A percentile compares a stretch with the other conserved stretches of the same genome.
Conservation (phyloP, 2,888 invertebrate species). For the Ramazzottius varieornatus region DNA sequence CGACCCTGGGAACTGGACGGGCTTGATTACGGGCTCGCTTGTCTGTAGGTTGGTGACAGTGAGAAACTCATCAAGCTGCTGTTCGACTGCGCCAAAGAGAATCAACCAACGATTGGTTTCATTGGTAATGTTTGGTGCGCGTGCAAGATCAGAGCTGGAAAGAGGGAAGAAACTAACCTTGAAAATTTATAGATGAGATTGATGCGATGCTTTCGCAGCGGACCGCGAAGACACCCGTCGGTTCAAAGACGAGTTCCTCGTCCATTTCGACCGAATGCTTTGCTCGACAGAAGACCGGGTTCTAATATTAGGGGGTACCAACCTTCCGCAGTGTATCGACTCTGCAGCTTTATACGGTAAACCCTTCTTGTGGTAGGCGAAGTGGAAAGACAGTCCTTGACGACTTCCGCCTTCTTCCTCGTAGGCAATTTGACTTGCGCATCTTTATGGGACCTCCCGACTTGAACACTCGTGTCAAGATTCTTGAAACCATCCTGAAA, state of each 20-base stretch:
- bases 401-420: background rate
- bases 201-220: background rate
- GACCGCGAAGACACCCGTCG: background rate
- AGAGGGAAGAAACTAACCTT: too few species aligned
- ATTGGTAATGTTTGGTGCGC: background rate
- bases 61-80: background rate
- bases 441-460: background rate
- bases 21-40: too few species aligned
- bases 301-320: background rate
- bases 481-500: background rate
- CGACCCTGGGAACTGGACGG: too few species aligned
- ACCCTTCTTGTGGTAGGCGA: background rate
- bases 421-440: background rate
- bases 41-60: constrained; percentile 1
- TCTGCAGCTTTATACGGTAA: background rate
- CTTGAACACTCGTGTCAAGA: background rate
- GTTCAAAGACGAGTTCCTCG: background rate
- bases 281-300: background rate
- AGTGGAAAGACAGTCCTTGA: background rate
- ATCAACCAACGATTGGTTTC: background rate
- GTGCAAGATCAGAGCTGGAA: too few species aligned
- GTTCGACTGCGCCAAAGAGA: background rate
- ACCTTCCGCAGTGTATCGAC: background rate
- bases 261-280: background rate
- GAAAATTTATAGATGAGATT: background rate